A percentile compares a stretch with the other conserved stretches of the same genome.
Conservation (phyloP, 1,140 invertebrate genomes). For the Anastrepha ludens region DNA sequence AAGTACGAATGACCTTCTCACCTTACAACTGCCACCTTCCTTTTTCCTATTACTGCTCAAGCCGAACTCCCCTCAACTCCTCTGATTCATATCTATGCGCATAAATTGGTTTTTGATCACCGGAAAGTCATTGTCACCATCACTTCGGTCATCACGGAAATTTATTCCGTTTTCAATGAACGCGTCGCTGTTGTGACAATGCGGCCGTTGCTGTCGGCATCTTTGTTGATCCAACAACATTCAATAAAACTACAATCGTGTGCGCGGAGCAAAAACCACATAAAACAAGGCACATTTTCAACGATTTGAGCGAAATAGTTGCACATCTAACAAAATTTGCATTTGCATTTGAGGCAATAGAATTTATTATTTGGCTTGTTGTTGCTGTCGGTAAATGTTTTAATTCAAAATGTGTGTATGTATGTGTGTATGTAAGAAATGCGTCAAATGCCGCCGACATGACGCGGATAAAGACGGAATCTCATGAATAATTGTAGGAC, state of each 20-base stretch:
- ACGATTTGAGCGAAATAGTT: constrained; percentile 22
- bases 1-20: too few species aligned
- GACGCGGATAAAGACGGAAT: not conserved
- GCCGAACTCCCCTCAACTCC: not conserved
- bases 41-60: too few species aligned
- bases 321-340: constrained; percentile 47
- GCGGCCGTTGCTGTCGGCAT: not conserved
- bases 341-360: constrained; percentile 27
- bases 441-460: not conserved
- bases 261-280: not conserved
- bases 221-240: constrained; percentile 8
- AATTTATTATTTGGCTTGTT: not conserved
- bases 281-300: not conserved
- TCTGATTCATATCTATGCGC: not conserved
- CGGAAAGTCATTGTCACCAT: constrained; percentile 36
- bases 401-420: not conserved
- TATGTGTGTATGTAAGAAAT: not conserved
- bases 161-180: not conserved
- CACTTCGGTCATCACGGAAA: not conserved
- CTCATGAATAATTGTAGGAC: not conserved
- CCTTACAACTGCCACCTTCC: not conserved
- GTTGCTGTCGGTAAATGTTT: not conserved
- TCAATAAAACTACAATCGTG: constrained; percentile 19
- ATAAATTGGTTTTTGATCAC: constrained; percentile 21
- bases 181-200: not conserved